These are phyloP conservation scores for Meles meles DNA, from an alignment of 2,113 vertebrate species.

Conservation along the genomic window DNA sequence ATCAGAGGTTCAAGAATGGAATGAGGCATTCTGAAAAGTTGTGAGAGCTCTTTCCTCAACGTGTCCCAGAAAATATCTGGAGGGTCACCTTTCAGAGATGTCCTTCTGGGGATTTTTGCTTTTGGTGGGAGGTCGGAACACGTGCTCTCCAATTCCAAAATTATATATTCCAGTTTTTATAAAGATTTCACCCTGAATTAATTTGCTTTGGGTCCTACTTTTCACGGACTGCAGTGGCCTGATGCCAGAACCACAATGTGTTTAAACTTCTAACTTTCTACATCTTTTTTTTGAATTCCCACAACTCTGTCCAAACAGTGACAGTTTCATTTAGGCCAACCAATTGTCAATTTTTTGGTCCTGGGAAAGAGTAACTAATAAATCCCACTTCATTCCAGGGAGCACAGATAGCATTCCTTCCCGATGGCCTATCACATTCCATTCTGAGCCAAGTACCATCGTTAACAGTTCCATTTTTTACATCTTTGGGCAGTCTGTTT, in stretches of 20 bases:
- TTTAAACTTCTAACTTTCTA: conserved; percentile 26
- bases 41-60: neutral
- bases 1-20: neutral
- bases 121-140: conserved; percentile 7
- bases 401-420: conserved; percentile 14
- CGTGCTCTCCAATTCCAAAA: neutral
- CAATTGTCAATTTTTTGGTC: conserved; percentile 43
- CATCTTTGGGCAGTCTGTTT: neutral
- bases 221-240: neutral
- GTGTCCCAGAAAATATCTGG: neutral
- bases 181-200: neutral
- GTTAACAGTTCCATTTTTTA: neutral
- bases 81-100: neutral
- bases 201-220: neutral
- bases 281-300: conserved; percentile 40
- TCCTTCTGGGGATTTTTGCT: neutral
- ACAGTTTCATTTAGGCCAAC: conserved; percentile 33
- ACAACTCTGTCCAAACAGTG: conserved; percentile 53
- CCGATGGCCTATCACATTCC: neutral
- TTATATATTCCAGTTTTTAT: neutral
- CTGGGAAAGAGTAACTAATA: conserved; percentile 51
- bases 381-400: conserved; percentile 2
- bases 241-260: neutral
- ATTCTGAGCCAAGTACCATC: conserved; percentile 43
- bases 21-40: neutral